Evolutionary conservation across 2,888 invertebrate species (phyloP).

Genomic region (Camptogramma bilineatum): DNA sequence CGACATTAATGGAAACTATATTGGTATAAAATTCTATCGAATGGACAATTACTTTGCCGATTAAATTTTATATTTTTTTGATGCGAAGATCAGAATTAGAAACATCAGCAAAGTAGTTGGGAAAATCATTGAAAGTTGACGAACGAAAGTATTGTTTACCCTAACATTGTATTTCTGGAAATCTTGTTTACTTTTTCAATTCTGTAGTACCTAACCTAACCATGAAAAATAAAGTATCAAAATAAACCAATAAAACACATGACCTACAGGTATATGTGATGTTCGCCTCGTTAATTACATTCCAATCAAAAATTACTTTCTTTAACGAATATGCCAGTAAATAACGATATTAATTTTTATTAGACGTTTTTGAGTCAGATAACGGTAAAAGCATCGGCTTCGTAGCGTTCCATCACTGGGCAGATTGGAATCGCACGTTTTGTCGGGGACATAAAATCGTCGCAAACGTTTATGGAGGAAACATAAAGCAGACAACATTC

Average conservation of each 20-base stretch:
- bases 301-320: conserved; percentile 57
- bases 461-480: conserved; percentile 66
- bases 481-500: conserved; percentile 71
- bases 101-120: neutral
- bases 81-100: too few relatives aligned
- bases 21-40: neutral
- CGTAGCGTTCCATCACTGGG: conserved; percentile 58
- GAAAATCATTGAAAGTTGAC: neutral
- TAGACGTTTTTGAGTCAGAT: conserved; percentile 68
- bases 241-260: conserved; percentile 19
- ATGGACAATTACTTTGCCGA: neutral
- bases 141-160: neutral
- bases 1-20: neutral
- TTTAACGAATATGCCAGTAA: conserved; percentile 62
- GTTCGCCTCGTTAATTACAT: conserved; percentile 58
- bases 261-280: conserved; percentile 38
- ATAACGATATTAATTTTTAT: conserved; percentile 70
- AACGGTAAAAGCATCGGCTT: conserved; percentile 64
- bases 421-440: conserved; percentile 65
- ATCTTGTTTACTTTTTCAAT: neutral
- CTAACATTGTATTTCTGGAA: neutral
- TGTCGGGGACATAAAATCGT: conserved; percentile 62
- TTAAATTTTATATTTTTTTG: too few relatives aligned
- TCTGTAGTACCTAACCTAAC: too few relatives aligned
- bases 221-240: conserved; percentile 4